These are phyloP conservation scores for Pseudoatta argentina DNA, from an alignment of 1,140 invertebrate species.

Conservation along the genomic window DNA sequence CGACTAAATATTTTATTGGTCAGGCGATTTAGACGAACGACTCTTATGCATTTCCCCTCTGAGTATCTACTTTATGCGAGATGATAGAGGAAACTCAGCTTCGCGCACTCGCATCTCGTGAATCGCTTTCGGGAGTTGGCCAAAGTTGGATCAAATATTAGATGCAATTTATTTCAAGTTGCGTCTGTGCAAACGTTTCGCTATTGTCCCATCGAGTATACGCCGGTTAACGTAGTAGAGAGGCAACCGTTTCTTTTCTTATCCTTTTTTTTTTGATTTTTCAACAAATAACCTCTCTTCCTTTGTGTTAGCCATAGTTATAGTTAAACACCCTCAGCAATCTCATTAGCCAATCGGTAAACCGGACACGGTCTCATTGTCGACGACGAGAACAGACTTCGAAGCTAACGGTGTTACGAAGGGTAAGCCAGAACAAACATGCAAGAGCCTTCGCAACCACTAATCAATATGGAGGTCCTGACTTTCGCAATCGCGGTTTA, in stretches of 20 bases:
- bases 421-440: slow-evolving; percentile 70
- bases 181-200: slow-evolving; percentile 10
- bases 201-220: not conserved
- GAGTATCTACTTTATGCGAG: not conserved
- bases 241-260: not conserved
- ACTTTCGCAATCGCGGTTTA: slow-evolving; percentile 68
- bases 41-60: not conserved
- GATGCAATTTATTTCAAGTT: slow-evolving; percentile 55
- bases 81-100: slow-evolving; percentile 12
- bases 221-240: not conserved
- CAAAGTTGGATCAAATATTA: slow-evolving; percentile 42
- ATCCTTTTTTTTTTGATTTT: not conserved
- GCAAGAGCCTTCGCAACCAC: slow-evolving; percentile 66
- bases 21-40: slow-evolving; percentile 7
- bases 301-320: slow-evolving; percentile 8
- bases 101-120: slow-evolving; percentile 16
- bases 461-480: slow-evolving; percentile 69
- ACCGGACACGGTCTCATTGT: slow-evolving; percentile 67
- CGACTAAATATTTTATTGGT: slow-evolving; percentile 47
- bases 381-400: slow-evolving; percentile 67
- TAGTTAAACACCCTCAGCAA: not conserved
- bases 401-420: slow-evolving; percentile 70
- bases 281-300: not conserved
- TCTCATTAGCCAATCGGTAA: slow-evolving; percentile 65
- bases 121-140: not conserved